phyloP scores from a whole-genome alignment of 2,113 vertebrate genomes.

The Indicator indicator region DNA sequence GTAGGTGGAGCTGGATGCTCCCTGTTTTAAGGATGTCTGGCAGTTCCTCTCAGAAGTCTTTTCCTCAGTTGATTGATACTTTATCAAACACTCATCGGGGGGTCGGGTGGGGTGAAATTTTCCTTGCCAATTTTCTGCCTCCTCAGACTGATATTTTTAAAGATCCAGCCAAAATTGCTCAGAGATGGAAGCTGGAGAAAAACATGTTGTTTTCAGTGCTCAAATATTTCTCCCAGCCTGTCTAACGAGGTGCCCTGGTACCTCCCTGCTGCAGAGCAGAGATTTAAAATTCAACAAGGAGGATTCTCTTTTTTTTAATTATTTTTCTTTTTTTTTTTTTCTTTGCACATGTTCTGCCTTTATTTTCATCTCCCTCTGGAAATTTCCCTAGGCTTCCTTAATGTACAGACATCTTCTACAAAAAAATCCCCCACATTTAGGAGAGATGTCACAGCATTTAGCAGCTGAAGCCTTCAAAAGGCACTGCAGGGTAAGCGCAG shows the following conservation, averaged over 20 bases:
- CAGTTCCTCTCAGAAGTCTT: not conserved
- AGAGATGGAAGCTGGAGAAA: constrained; percentile 42
- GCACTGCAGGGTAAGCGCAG: not conserved
- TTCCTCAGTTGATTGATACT: constrained; percentile 12
- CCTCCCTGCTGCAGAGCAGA: not conserved
- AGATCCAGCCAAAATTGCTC: constrained; percentile 28
- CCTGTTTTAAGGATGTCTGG: not conserved
- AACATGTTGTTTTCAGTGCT: constrained; percentile 44
- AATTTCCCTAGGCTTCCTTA: not conserved
- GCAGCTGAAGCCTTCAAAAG: constrained; percentile 15
- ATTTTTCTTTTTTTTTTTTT: not conserved
- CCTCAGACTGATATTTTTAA: constrained; percentile 50
- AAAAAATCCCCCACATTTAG: not conserved
- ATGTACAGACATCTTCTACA: not conserved
- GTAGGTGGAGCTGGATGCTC: not conserved
- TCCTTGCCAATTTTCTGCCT: constrained; percentile 40
- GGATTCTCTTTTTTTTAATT: not conserved
- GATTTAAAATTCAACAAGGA: not conserved
- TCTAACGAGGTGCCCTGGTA: not conserved
- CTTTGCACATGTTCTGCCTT: not conserved
- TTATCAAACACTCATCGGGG: not conserved
- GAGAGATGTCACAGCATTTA: constrained; percentile 5
- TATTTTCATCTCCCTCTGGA: not conserved
- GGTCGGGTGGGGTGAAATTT: not conserved
- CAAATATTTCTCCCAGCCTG: constrained; percentile 38